phyloP scores from a whole-genome alignment of 1,140 invertebrate genomes.

The Platorchestia sp. region DNA sequence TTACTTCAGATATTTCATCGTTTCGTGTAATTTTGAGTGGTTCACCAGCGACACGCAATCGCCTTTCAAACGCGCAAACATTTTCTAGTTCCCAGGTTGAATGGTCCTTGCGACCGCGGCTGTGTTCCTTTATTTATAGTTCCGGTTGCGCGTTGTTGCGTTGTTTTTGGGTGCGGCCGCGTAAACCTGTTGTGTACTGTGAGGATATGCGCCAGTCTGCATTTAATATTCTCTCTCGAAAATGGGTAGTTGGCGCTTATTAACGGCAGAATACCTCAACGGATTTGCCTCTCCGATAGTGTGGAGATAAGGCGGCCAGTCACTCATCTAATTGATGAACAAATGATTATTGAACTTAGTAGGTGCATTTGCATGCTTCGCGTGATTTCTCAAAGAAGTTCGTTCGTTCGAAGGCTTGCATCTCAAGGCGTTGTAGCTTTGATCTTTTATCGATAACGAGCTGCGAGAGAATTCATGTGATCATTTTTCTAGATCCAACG shows the following conservation, averaged over 20 bases:
- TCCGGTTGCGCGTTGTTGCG: neutral
- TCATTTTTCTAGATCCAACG: neutral
- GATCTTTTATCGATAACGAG: neutral
- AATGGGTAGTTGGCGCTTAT: neutral
- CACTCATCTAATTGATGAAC: slow-evolving; percentile 9
- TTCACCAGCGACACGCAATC: neutral
- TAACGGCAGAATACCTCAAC: neutral
- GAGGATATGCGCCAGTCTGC: neutral
- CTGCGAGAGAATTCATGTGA: neutral
- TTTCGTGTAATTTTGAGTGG: neutral
- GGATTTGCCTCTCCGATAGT: neutral
- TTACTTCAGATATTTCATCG: neutral
- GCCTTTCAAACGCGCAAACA: neutral
- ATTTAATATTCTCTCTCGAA: neutral
- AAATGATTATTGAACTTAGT: neutral
- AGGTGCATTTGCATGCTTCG: neutral
- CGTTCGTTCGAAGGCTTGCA: neutral
- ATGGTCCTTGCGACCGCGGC: neutral
- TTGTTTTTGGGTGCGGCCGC: neutral
- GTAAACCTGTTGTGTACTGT: neutral
- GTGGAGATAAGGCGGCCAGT: neutral
- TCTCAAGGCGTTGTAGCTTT: neutral
- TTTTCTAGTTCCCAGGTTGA: neutral
- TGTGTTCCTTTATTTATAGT: neutral
- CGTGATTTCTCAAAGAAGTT: neutral